These are phyloP conservation scores for Stictonetta naevosa DNA, from an alignment of 2,113 vertebrate genomes.

Conservation along the genomic window DNA sequence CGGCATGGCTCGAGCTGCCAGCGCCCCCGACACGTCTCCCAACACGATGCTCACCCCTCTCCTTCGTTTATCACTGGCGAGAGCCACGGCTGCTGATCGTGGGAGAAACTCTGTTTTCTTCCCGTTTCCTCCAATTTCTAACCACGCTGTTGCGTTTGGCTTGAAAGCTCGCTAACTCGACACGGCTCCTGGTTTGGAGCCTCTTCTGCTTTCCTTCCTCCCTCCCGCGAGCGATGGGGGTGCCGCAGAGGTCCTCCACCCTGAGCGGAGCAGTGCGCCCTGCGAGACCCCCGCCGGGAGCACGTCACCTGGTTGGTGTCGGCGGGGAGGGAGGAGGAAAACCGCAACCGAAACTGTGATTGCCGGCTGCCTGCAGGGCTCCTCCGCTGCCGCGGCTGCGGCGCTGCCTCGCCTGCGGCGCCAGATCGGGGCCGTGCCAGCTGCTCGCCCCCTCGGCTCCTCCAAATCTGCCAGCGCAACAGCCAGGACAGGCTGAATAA, in stretches of 20 bases:
- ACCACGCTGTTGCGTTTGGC: accelerated
- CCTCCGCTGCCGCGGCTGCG: neutral
- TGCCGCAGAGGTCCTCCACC: neutral
- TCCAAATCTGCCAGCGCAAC: neutral
- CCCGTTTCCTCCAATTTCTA: neutral
- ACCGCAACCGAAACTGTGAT: neutral
- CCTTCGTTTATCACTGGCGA: accelerated
- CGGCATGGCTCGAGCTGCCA: neutral
- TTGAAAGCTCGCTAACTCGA: neutral
- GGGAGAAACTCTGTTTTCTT: neutral
- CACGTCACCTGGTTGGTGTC: neutral
- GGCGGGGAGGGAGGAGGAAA: neutral
- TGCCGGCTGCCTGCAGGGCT: neutral
- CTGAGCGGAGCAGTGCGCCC: neutral
- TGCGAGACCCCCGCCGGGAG: neutral
- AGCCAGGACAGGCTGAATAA: neutral
- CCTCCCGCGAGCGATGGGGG: neutral
- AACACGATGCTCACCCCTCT: neutral
- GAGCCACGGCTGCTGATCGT: neutral
- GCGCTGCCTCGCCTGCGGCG: neutral
- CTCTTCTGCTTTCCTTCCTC: neutral
- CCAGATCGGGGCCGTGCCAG: neutral
- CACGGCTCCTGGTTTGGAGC: neutral
- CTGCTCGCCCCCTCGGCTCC: neutral
- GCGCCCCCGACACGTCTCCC: neutral